phyloP scores from a whole-genome alignment of 2,113 vertebrate genomes.

The Calyptomena viridis region DNA sequence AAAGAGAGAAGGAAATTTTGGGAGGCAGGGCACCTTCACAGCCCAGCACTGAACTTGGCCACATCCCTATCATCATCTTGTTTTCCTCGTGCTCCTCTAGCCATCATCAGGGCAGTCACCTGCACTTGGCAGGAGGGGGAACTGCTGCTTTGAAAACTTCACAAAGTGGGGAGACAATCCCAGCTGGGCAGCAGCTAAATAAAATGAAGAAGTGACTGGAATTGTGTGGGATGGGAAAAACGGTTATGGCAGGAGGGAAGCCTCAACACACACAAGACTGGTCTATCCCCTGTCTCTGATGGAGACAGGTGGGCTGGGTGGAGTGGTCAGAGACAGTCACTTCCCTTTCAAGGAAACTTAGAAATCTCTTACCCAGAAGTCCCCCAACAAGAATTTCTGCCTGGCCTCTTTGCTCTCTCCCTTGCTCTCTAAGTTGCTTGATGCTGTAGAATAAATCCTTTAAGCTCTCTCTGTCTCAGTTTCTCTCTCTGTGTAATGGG shows the following conservation, averaged over 20 bases:
- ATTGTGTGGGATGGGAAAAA: accelerated
- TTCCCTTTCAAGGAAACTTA: neutral
- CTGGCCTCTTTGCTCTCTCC: neutral
- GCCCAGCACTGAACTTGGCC: neutral
- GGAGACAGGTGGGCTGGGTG: neutral
- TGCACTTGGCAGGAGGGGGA: accelerated
- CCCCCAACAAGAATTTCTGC: neutral
- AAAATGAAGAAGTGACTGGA: neutral
- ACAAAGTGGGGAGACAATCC: neutral
- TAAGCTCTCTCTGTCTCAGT: constrained; percentile 45
- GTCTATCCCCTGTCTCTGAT: neutral
- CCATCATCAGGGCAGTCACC: accelerated
- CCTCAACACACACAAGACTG: neutral
- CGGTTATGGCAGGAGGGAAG: neutral
- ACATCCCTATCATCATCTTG: accelerated
- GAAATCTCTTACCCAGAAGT: neutral
- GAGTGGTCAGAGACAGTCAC: accelerated
- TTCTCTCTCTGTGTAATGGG: constrained; percentile 34
- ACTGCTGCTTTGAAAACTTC: neutral
- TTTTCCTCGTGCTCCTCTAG: neutral
- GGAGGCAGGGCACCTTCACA: neutral
- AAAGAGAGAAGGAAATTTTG: neutral
- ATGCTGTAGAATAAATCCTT: constrained; percentile 37
- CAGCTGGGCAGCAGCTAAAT: neutral
- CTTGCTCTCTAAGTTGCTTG: neutral